phyloP scores from a whole-genome alignment of 2,888 invertebrate species.

The Alloplasta piceator region DNA sequence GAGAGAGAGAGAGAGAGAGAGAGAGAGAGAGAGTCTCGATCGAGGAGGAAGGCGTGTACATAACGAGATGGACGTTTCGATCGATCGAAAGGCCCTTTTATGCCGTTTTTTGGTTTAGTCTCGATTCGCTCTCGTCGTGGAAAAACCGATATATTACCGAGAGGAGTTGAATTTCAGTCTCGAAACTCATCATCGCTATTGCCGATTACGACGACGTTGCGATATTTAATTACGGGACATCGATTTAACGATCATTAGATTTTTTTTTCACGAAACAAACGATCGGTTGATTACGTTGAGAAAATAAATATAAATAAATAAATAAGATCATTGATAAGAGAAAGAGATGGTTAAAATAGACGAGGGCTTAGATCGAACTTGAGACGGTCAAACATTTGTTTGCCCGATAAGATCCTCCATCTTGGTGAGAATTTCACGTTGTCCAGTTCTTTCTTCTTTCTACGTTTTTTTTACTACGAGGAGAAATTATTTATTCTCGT shows the following conservation, averaged over 20 bases:
- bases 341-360: too few species aligned
- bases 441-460: too few species aligned
- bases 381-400: constrained; percentile 78
- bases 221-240: constrained; percentile 39
- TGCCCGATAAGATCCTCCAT: constrained; percentile 79
- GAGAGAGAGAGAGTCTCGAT: constrained; percentile 43
- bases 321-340: too few species aligned
- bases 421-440: constrained; percentile 74
- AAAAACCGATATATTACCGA: constrained; percentile 71
- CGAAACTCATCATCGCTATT: constrained; percentile 19
- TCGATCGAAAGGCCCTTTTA: constrained; percentile 48
- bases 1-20: constrained; percentile 15
- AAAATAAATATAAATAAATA: too few species aligned
- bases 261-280: neutral
- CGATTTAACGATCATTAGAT: constrained; percentile 29
- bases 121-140: constrained; percentile 60
- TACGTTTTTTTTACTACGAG: too few species aligned
- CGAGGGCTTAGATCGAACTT: too few species aligned
- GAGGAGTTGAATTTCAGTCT: constrained; percentile 64
- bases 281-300: neutral
- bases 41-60: constrained; percentile 50
- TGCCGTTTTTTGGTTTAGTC: constrained; percentile 47
- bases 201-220: constrained; percentile 31
- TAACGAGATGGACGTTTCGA: constrained; percentile 60
- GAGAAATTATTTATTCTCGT: too few species aligned